Base-by-base conservation (phyloP, 2,113 vertebrate species). In the Hystrix cristata region DNA sequence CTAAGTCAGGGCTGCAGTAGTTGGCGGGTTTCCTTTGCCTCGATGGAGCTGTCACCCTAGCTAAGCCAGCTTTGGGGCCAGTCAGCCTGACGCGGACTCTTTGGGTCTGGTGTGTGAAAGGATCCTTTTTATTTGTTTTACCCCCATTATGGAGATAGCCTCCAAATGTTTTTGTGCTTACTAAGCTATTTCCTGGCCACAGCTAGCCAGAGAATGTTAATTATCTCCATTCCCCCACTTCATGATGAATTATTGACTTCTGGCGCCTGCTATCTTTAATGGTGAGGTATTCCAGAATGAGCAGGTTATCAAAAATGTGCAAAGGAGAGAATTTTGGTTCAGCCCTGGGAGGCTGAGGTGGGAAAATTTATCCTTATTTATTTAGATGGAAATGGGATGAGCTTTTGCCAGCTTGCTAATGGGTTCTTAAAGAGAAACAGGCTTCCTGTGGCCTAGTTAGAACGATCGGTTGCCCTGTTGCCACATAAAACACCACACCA, bases 191-290 rank as follows among this genome's bases (percentile, higher is more conserved):
- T 97, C 90, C 84, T 62, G 95, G 93, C 78, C 93, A 95, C 84
- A 81, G 94, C 67, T 67, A 96, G 72, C 60, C 84, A 82, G 81
- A 96, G 97, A 96, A 97, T 97, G 98, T 96, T 94, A 97, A 97
- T 97, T 97, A 97, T 92, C 86, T 93, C 74, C 72, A 82, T 76
- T 46, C 57, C 85, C 2, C 64, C 83, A 6, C 34, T 78, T 51
- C 74, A 25, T 3, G 8, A 98, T 96, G 91, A 95, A 95, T 90
- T 97, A 83, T 86, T 98, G 96, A 94, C 89, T 98, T 95, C 34
- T 62, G 76, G 65, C 25, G 21, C 88, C 78, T 0, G 5, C 59
- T 97, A 80, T 96, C 96, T 94, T 96, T 97, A 98, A 97, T 96
- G 98, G 76, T 48, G 84, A 98, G 84, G 69, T 98, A 81, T 96